Percentiles rank a stretch among this genome's conserved stretches.
phyloP scores from a whole-genome alignment of 2,888 invertebrate species.

The Mesorhabditis belari region DNA sequence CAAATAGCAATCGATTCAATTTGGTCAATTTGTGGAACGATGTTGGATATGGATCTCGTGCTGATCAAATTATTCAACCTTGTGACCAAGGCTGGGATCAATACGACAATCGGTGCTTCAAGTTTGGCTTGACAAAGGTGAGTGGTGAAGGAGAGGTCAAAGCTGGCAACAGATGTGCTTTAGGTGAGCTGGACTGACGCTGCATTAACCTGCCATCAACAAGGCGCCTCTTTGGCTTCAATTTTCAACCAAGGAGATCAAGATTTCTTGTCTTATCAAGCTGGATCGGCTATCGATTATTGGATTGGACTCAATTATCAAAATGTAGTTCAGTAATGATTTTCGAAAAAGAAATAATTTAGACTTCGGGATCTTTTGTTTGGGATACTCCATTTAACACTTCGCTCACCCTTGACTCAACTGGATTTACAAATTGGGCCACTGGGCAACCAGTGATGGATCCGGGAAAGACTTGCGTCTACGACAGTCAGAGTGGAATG shows the following conservation, averaged over 20 bases:
- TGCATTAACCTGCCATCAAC: conserved; percentile 13
- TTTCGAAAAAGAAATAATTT: too few relatives aligned
- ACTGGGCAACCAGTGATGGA: conserved; percentile 15
- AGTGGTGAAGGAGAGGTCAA: too few relatives aligned
- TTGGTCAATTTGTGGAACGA: conserved; percentile 24
- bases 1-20: conserved; percentile 7
- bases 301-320: conserved; percentile 34
- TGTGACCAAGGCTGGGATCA: conserved; percentile 26
- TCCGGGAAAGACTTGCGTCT: not conserved
- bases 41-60: conserved; percentile 16
- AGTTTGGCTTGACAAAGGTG: conserved; percentile 12
- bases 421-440: conserved; percentile 23
- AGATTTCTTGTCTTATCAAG: not conserved
- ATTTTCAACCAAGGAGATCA: conserved; percentile 22
- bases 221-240: conserved; percentile 19
- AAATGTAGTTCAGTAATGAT: too few relatives aligned
- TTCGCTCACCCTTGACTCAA: conserved; percentile 11
- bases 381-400: conserved; percentile 21
- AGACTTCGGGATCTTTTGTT: conserved; percentile 12
- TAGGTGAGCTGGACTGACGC: conserved; percentile 27
- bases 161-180: too few relatives aligned
- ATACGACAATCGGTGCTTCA: conserved; percentile 18
- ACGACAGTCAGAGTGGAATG: not conserved
- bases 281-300: conserved; percentile 5
- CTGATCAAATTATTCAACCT: conserved; percentile 20